Evolutionary conservation across 2,797 vertebrate species (phyloP).

Genomic region (Micrastur ruficollis): DNA sequence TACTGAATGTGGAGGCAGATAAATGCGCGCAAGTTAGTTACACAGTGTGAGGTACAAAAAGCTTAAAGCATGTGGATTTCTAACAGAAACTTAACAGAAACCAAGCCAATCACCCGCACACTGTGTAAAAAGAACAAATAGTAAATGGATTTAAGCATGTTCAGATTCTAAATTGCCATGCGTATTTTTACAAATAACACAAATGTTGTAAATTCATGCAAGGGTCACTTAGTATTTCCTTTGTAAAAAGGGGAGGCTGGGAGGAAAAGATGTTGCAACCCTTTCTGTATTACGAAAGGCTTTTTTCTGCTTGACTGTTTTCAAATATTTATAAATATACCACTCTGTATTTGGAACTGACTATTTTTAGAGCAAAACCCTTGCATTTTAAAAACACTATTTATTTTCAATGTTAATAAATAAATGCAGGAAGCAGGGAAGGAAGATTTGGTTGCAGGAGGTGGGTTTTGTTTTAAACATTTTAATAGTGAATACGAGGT

Average conservation of each 20-base stretch:
- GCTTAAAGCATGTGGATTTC: background rate
- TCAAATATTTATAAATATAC: background rate
- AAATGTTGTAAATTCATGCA: background rate
- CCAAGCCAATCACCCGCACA: accelerated
- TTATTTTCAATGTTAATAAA: background rate
- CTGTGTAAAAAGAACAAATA: background rate
- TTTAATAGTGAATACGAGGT: background rate
- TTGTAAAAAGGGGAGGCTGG: background rate
- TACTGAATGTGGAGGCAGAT: accelerated
- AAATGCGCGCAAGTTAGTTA: background rate
- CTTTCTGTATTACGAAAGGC: background rate
- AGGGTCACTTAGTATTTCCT: background rate
- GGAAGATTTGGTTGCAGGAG: background rate
- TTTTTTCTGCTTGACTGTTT: background rate
- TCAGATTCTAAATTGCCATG: background rate
- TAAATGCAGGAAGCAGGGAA: background rate
- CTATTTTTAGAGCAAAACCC: background rate
- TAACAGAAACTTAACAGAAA: background rate
- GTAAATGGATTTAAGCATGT: background rate
- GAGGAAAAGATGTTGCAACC: background rate
- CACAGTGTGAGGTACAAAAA: background rate
- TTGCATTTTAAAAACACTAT: background rate
- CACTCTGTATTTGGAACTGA: background rate
- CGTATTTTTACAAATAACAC: background rate
- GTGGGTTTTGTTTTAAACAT: background rate